phyloP scores from a whole-genome alignment of 2,888 invertebrate genomes.

The Acanthopleura granulata region DNA sequence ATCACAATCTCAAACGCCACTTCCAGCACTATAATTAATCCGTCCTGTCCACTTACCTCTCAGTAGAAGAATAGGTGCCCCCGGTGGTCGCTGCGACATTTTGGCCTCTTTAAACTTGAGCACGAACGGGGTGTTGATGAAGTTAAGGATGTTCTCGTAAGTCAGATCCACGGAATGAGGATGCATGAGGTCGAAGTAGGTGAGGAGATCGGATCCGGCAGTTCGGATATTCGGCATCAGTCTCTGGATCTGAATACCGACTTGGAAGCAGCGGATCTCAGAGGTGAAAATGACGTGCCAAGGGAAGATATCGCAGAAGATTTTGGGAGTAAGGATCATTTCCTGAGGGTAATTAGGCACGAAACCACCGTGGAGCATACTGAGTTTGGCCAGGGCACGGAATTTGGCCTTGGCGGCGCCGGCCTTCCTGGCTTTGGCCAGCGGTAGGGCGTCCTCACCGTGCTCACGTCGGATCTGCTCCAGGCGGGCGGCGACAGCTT shows the following conservation, averaged over 20 bases:
- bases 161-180: constrained; percentile 49
- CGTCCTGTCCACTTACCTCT: constrained; percentile 38
- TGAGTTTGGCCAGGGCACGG: constrained; percentile 49
- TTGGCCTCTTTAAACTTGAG: constrained; percentile 40
- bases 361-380: constrained; percentile 47
- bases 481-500: constrained; percentile 44
- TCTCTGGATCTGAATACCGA: constrained; percentile 45
- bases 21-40: no score
- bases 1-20: no score
- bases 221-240: constrained; percentile 45
- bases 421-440: constrained; percentile 41
- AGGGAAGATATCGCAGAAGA: constrained; percentile 55
- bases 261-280: constrained; percentile 50
- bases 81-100: constrained; percentile 40
- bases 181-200: constrained; percentile 47
- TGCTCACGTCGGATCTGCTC: constrained; percentile 46
- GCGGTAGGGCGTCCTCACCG: constrained; percentile 53
- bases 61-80: constrained; percentile 39
- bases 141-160: constrained; percentile 48
- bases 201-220: constrained; percentile 33
- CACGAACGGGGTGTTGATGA: constrained; percentile 52
- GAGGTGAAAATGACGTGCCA: constrained; percentile 50
- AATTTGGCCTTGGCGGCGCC: constrained; percentile 49
- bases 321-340: constrained; percentile 41
- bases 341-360: constrained; percentile 41